These are phyloP conservation scores for Centropristis striata DNA, from an alignment of 2,113 vertebrate genomes.

Conservation along the genomic window DNA sequence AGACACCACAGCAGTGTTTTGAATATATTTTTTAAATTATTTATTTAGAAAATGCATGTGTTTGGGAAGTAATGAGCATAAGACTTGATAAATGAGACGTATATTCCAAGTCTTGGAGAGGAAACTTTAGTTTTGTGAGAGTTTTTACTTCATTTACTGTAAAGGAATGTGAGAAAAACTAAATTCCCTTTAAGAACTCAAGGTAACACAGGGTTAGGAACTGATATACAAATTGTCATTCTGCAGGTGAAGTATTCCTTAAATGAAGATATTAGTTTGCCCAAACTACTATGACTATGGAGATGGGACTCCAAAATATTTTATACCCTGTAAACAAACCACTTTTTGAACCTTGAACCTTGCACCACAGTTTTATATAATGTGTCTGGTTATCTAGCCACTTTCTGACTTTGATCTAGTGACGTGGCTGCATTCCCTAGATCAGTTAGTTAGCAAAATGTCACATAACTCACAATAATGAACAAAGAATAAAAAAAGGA, in stretches of 20 bases:
- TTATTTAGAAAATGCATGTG: too few species aligned
- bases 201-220: too few species aligned
- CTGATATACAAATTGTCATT: too few species aligned
- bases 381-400: background rate
- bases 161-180: too few species aligned
- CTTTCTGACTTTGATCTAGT: background rate
- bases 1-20: too few species aligned
- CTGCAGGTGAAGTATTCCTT: background rate
- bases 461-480: constrained; percentile 8
- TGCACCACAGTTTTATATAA: constrained; percentile 10
- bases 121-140: too few species aligned
- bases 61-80: too few species aligned
- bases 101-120: too few species aligned
- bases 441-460: constrained; percentile 21
- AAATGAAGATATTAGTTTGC: background rate
- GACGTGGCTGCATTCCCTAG: accelerated
- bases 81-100: too few species aligned
- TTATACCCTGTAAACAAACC: background rate
- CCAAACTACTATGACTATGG: background rate
- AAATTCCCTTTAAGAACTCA: too few species aligned
- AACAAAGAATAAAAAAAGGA: background rate
- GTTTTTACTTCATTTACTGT: too few species aligned
- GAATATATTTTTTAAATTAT: too few species aligned
- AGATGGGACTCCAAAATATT: background rate
- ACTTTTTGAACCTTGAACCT: background rate